Conservation (phyloP, 2,888 invertebrate species). For the Rhabditophanes sp. region DNA sequence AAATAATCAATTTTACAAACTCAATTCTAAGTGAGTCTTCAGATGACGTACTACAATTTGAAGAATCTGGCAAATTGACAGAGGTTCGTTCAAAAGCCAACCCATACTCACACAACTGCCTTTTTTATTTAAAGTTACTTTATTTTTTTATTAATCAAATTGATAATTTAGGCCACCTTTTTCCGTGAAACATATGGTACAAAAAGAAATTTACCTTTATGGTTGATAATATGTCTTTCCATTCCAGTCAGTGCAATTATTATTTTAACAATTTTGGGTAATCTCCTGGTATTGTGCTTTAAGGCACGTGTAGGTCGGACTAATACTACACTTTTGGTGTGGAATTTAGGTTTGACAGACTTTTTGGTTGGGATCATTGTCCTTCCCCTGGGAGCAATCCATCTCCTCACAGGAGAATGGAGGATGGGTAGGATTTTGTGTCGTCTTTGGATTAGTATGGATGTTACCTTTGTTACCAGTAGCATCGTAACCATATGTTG, state of each 20-base stretch:
- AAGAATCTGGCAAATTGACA: too few species aligned
- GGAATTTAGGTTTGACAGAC: conserved; percentile 44
- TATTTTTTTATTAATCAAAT: too few species aligned
- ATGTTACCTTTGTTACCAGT: conserved; percentile 53
- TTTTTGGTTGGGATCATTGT: conserved; percentile 44
- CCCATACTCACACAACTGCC: too few species aligned
- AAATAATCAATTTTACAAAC: too few species aligned
- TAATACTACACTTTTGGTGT: conserved; percentile 43
- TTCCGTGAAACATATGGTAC: too few species aligned
- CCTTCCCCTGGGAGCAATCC: conserved; percentile 39
- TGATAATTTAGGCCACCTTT: too few species aligned
- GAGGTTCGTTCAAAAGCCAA: too few species aligned
- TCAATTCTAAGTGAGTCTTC: too few species aligned
- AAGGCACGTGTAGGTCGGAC: conserved; percentile 43
- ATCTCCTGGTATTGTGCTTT: conserved; percentile 42
- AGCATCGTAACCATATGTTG: conserved; percentile 52
- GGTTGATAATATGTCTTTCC: conserved; percentile 19
- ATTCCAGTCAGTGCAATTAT: conserved; percentile 40
- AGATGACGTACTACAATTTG: too few species aligned
- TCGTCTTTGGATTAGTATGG: conserved; percentile 52
- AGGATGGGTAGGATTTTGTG: conserved; percentile 51
- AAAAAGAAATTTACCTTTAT: too few species aligned
- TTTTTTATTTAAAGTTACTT: too few species aligned
- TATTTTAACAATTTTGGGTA: conserved; percentile 40
- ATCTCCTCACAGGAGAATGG: conserved; percentile 44